Base-by-base conservation (phyloP, 2,888 invertebrate species). In the Brachyptera putata region DNA sequence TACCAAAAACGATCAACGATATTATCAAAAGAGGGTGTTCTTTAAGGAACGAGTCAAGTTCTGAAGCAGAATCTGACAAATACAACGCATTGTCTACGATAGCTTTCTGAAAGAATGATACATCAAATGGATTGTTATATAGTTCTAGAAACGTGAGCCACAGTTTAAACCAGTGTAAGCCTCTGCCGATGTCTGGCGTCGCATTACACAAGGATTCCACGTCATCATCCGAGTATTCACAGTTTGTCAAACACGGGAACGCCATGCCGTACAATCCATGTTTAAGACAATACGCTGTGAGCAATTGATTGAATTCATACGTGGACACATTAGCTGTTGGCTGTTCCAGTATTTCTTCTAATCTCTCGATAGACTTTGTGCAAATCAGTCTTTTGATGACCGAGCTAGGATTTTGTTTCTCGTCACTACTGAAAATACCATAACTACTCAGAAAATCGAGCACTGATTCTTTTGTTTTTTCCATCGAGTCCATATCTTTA, bases 341-440 rank as follows among this genome's bases (percentile, higher is more conserved):
- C 63, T 70, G 70, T 39, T 64, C 61, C 22, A 84, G 78, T 65
- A 85, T 81, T 66, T 79, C 76, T 64, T 80, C 78, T 62, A 81
- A 76, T 62, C 81, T 72, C 67, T 76, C 76, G 43, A 83, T 72
- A 68, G 77, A 80, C 66, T 78, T 77, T 13, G 80, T 81, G 60
- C 79, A 76, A 63, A 83, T 80, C 49, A 88, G 73, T 68, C 89
- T 79, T 1, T 78, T 74, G 65, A 89, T 73, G 49, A 85, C 78
- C 67, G 76, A 73, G 64, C 78, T 74, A 34, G 85, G 71, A 70
- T 84, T 75, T 11, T 73, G 73, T 26, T 74, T 74, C 70, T 89
- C 89, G 58, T 76, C 74, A 13, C 78, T 74, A 53, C 61, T 24
- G 58, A 65, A 62, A 3, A 48, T 16, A 56, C 60, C 39, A 48